Conservation (phyloP, 37 sponge, comb jelly and placozoan genomes). For the Beroe forskalii region DNA sequence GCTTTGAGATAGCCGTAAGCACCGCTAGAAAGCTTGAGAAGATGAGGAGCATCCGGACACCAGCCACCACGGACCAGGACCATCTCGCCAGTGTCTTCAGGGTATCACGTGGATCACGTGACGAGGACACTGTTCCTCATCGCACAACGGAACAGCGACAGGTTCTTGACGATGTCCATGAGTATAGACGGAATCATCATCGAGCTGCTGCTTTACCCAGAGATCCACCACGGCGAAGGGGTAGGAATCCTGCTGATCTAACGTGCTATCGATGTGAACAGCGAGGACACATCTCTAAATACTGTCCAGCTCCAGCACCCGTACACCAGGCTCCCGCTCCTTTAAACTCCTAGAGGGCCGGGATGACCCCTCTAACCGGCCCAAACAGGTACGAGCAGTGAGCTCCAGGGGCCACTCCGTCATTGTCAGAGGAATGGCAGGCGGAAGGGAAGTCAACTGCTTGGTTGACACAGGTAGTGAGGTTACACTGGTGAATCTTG, state of each 20-base stretch:
- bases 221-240: background rate
- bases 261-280: background rate
- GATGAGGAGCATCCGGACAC: background rate
- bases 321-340: too few relatives aligned
- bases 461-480: too few relatives aligned
- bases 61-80: background rate
- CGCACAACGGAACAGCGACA: background rate
- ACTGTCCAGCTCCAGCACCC: background rate
- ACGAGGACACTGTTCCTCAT: background rate
- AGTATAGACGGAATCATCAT: background rate
- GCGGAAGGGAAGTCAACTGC: background rate
- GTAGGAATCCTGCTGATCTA: background rate
- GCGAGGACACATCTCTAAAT: background rate
- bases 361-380: background rate
- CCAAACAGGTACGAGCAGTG: background rate
- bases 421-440: conserved; percentile 4
- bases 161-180: background rate
- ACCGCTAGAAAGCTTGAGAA: conserved; percentile 13
- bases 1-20: background rate
- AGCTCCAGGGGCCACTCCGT: background rate
- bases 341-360: conserved; percentile 40
- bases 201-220: background rate
- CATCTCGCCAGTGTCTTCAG: background rate
- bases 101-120: too few relatives aligned
- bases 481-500: background rate